Percentiles rank a stretch among this genome's conserved stretches.
These are phyloP conservation scores for Meda fulgida DNA, from an alignment of 2,797 vertebrate genomes.

Conservation along the genomic window DNA sequence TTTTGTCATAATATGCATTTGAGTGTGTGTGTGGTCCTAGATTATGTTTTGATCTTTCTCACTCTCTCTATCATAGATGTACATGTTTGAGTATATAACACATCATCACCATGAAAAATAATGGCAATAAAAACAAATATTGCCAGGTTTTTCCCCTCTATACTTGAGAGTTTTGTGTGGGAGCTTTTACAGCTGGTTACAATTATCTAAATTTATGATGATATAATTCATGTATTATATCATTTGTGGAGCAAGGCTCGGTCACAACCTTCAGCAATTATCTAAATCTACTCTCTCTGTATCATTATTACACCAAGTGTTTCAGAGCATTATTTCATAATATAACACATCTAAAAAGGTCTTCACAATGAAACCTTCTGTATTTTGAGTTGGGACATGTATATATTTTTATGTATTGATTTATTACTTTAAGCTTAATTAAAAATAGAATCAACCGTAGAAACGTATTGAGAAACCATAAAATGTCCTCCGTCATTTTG, in stretches of 20 bases:
- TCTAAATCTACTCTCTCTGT: background rate
- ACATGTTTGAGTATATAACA: background rate
- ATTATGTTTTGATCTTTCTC: background rate
- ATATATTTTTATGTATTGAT: background rate
- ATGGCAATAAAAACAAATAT: background rate
- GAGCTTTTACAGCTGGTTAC: conserved; percentile 24
- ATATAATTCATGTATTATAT: conserved; percentile 10
- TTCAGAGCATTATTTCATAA: background rate
- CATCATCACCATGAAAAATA: background rate
- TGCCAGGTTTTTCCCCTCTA: background rate
- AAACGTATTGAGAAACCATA: background rate
- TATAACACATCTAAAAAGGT: background rate
- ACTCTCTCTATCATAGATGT: background rate
- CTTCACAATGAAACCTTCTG: background rate
- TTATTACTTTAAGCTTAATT: background rate
- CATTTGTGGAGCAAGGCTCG: background rate
- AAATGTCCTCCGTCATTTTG: background rate
- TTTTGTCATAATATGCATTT: conserved; percentile 3
- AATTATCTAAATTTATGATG: conserved; percentile 17
- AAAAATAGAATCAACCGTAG: no score
- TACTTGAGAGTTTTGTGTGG: conserved; percentile 8
- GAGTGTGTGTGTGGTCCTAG: background rate
- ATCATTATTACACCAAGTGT: conserved; percentile 3
- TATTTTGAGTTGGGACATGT: background rate
- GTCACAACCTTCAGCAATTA: background rate